phyloP scores from a whole-genome alignment of 2,113 vertebrate species.

The Alethe castanea region DNA sequence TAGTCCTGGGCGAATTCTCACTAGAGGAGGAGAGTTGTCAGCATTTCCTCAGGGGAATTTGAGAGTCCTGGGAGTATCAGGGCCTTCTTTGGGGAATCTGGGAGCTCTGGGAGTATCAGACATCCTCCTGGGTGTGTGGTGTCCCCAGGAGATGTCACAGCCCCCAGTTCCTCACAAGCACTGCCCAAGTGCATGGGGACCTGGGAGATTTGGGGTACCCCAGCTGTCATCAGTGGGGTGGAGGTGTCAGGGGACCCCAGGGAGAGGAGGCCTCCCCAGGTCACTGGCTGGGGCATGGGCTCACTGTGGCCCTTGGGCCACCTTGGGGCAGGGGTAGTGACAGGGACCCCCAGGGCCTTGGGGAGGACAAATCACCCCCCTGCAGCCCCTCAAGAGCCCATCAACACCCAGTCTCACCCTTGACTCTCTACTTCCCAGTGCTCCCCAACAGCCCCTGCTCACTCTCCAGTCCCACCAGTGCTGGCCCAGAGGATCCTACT shows the following conservation, averaged over 20 bases:
- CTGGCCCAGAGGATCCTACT: neutral
- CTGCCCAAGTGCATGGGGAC: accelerated
- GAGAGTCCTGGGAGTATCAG: neutral
- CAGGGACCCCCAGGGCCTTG: neutral
- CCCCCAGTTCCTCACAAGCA: neutral
- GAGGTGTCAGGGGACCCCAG: neutral
- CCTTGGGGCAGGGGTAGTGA: neutral
- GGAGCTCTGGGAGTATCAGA: neutral
- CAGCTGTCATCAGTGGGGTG: too few species aligned
- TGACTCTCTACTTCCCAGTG: neutral
- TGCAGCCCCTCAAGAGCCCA: neutral
- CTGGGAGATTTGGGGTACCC: neutral
- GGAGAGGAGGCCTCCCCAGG: neutral
- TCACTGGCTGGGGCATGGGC: accelerated
- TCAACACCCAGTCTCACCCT: neutral
- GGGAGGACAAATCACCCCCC: neutral
- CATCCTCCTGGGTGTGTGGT: too few species aligned
- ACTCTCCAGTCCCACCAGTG: neutral
- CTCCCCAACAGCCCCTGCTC: neutral
- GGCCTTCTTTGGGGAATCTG: neutral
- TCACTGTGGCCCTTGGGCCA: accelerated
- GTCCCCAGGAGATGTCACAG: neutral
- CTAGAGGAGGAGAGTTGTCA: neutral
- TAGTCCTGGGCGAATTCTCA: neutral
- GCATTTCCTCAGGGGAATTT: neutral